Percentiles rank a stretch among this genome's conserved stretches.
phyloP scores from a whole-genome alignment of 1,140 invertebrate species.

The Ceratosolen fusciceps region DNA sequence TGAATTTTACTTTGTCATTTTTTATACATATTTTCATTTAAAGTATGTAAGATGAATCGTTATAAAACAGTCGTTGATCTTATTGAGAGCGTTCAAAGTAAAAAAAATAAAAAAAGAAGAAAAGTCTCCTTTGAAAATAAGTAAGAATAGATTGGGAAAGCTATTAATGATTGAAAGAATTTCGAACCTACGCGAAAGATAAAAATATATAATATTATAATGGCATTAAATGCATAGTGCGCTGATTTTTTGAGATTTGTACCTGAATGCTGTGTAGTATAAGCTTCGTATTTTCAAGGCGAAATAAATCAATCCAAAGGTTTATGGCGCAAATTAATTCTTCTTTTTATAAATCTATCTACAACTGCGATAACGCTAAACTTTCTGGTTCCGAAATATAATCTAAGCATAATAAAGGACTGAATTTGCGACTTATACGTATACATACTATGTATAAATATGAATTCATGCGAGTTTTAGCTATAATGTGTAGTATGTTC shows the following conservation, averaged over 20 bases:
- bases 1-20: slow-evolving; percentile 19
- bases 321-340: slow-evolving; percentile 6
- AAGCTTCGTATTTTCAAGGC: slow-evolving; percentile 30
- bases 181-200: slow-evolving; percentile 24
- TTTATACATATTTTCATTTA: slow-evolving; percentile 38
- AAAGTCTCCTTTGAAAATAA: too few relatives aligned
- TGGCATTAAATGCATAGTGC: slow-evolving; percentile 44
- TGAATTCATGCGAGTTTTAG: slow-evolving; percentile 35
- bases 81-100: slow-evolving; percentile 30
- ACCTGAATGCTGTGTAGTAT: slow-evolving; percentile 48
- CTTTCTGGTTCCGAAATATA: slow-evolving; percentile 17
- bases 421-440: slow-evolving; percentile 36
- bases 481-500: slow-evolving; percentile 43
- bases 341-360: slow-evolving; percentile 7
- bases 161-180: slow-evolving; percentile 13
- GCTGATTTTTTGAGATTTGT: slow-evolving; percentile 47
- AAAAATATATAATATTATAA: slow-evolving; percentile 25
- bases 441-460: slow-evolving; percentile 27
- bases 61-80: slow-evolving; percentile 37
- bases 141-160: too few relatives aligned
- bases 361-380: not conserved
- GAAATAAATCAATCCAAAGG: slow-evolving; percentile 37
- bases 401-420: slow-evolving; percentile 42
- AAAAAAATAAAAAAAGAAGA: too few relatives aligned
- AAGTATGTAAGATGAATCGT: slow-evolving; percentile 50